Base-by-base conservation (phyloP, 2,888 invertebrate species). In the Chrysopilus asiliformis region DNA sequence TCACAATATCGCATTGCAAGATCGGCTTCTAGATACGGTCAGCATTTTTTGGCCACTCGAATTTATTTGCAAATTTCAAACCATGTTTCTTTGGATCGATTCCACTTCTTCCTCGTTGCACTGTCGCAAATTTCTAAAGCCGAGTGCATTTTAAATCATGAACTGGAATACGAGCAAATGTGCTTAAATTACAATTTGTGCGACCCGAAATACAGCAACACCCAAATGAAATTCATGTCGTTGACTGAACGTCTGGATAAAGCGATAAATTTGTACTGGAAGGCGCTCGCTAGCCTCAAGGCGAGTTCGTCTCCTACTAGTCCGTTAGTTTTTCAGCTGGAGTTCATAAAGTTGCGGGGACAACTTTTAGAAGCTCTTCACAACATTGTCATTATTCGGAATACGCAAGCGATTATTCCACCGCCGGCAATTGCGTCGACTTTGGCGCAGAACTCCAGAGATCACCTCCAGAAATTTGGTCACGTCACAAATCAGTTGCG, bases 351-450 rank as follows among this genome's bases (percentile, higher is more conserved):
- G 43, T 70, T 89, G 25, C 71, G 91, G 1, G 78, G 79, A 1
- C 75, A 74, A 50, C 79, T 83, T 52, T 65, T 91, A 4, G 79
- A 82, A 44, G 68, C 71, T 1, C 53, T 70, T 1, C 57, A 57
- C 6, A 50, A 56, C 38, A 57, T 63, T 0, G 64, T 63, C 2
- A 60, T 61, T 0, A 67, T 67, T 0, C 55, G 65, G 44, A 57
- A 68, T 12, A 67, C 68, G 0, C 64, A 64, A 43, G 84, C 85
- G 52, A 84, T 90, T 40, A 86, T 89, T 40, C 94, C 93, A 18
- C 90, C 93, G 25, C 90, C 93, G 1, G 91, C 91, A 1, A 86
- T 91, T 38, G 90, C 93, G 1, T 76, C 80, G 3, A 76, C 82
- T 3, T 71, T 84, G 34, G 87, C 87, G 0, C 79, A 81, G 45